Percentiles rank a stretch among this genome's conserved stretches.
These are phyloP conservation scores for Isichthys henryi DNA, from an alignment of 2,113 vertebrate genomes.

Conservation along the genomic window DNA sequence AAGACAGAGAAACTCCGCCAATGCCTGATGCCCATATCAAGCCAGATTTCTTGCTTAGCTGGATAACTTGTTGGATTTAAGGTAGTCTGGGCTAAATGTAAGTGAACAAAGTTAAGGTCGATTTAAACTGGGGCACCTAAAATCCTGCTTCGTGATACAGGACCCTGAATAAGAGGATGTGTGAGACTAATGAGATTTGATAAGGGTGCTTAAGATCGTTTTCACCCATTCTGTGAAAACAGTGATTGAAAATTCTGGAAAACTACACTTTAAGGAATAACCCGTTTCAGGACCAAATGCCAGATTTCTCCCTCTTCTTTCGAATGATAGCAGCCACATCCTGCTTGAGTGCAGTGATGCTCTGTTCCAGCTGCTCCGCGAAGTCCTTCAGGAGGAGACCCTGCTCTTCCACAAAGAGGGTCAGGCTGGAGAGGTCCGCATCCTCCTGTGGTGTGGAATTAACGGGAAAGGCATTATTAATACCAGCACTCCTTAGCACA, in stretches of 20 bases:
- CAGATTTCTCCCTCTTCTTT: conserved; percentile 65
- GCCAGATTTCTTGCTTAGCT: not conserved
- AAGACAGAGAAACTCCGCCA: not conserved
- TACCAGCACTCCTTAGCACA: not conserved
- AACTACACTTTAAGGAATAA: not conserved
- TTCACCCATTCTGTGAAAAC: not conserved
- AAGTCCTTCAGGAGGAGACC: conserved; percentile 66
- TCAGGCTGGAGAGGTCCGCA: conserved; percentile 61
- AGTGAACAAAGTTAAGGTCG: not conserved
- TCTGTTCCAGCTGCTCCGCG: conserved; percentile 69
- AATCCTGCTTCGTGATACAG: not conserved
- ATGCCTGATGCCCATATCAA: not conserved
- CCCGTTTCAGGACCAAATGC: conserved; percentile 46
- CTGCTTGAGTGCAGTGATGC: conserved; percentile 69
- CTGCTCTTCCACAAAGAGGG: conserved; percentile 66
- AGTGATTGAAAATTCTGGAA: not conserved
- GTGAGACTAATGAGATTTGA: not conserved
- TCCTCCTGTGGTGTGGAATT: conserved; percentile 60
- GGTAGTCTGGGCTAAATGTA: not conserved
- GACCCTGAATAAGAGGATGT: not conserved
- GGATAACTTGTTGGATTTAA: not conserved
- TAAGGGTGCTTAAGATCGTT: not conserved
- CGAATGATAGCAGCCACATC: conserved; percentile 73
- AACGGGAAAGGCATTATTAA: not conserved
- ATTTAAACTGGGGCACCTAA: not conserved